A percentile compares a stretch with the other conserved stretches of the same genome.
phyloP scores from a whole-genome alignment of 2,797 vertebrate species.

The Podarcis siculus region DNA sequence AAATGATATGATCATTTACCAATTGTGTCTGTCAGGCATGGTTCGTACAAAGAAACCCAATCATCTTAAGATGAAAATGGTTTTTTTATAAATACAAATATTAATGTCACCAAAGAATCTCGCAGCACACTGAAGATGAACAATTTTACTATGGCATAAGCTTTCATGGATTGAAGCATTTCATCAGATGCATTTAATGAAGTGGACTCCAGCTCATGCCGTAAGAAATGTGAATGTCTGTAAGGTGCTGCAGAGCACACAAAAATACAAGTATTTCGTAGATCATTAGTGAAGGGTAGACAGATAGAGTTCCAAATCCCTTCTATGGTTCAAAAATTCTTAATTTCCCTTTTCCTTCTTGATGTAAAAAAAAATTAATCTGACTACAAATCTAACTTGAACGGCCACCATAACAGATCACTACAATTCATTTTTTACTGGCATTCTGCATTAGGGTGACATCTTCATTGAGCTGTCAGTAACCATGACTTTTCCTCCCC shows the following conservation, averaged over 20 bases:
- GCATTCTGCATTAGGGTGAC: slow-evolving; percentile 7
- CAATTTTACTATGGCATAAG: background rate
- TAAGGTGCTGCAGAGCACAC: background rate
- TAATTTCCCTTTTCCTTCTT: background rate
- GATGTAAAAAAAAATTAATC: background rate
- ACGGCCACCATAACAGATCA: background rate
- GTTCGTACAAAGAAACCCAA: background rate
- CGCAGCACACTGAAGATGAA: background rate
- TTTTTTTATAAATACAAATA: background rate
- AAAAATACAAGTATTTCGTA: background rate
- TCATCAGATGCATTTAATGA: background rate
- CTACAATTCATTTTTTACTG: background rate
- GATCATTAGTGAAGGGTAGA: background rate
- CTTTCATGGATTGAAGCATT: no score
- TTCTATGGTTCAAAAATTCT: background rate
- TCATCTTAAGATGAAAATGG: background rate
- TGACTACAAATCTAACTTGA: background rate
- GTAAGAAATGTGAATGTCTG: background rate
- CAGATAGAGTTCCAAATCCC: background rate
- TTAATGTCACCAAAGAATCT: background rate
- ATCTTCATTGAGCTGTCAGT: slow-evolving; percentile 12
- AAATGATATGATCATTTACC: background rate
- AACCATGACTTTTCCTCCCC: slow-evolving; percentile 1
- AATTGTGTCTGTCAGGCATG: background rate
- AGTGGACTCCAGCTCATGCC: background rate